Evolutionary conservation across 2,888 invertebrate species (phyloP).

Genomic region (Acleris laterana): DNA sequence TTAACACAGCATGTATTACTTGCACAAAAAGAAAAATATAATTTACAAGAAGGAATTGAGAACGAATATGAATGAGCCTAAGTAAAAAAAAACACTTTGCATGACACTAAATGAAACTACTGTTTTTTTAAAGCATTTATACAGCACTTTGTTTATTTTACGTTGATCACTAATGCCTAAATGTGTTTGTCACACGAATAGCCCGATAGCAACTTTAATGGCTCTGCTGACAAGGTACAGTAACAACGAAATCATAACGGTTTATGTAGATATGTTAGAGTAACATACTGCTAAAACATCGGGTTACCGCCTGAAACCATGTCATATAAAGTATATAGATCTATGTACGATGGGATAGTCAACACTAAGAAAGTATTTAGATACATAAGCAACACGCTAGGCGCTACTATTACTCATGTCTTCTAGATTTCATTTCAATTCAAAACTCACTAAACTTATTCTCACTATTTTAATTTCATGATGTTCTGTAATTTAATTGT

Average conservation of each 20-base stretch:
- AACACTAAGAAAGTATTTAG: too few relatives aligned
- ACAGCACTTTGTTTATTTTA: constrained; percentile 56
- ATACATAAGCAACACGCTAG: too few relatives aligned
- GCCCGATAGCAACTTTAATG: constrained; percentile 98
- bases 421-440: background rate
- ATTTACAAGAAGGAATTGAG: constrained; percentile 10
- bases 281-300: constrained; percentile 37
- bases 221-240: constrained; percentile 96
- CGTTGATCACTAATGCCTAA: constrained; percentile 75
- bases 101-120: constrained; percentile 13
- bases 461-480: too few relatives aligned
- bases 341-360: too few relatives aligned
- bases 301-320: background rate
- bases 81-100: constrained; percentile 11
- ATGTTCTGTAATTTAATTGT: too few relatives aligned
- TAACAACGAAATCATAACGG: constrained; percentile 63
- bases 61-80: constrained; percentile 6
- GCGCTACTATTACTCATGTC: too few relatives aligned
- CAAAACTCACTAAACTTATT: background rate
- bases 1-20: constrained; percentile 57
- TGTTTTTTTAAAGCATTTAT: constrained; percentile 43
- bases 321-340: background rate
- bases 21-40: constrained; percentile 40
- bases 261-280: constrained; percentile 57
- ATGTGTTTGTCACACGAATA: constrained; percentile 90